Percentiles rank a stretch among this genome's conserved stretches.
phyloP scores from a whole-genome alignment of 1,140 invertebrate genomes.

The Atta cephalotes region DNA sequence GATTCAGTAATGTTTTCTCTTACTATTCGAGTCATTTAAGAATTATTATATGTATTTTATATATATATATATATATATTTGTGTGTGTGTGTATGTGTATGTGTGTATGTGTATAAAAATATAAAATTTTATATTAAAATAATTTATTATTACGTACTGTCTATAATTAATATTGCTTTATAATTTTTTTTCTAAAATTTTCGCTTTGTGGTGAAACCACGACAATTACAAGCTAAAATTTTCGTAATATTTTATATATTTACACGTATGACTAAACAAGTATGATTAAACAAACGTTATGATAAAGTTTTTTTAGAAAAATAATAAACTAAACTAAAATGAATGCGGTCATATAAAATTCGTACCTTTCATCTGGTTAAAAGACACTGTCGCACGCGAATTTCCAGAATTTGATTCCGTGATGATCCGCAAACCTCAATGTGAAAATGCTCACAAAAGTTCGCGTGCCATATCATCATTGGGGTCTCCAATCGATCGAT shows the following conservation, averaged over 20 bases:
- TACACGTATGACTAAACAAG: neutral
- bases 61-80: too few species aligned
- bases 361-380: constrained; percentile 44
- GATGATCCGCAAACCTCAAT: constrained; percentile 22
- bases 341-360: constrained; percentile 64
- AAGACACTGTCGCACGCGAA: constrained; percentile 64
- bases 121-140: neutral
- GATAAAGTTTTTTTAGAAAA: neutral
- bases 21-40: too few species aligned
- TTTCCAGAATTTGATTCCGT: constrained; percentile 27
- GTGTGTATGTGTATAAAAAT: neutral
- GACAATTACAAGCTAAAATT: neutral
- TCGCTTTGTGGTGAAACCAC: neutral
- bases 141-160: neutral
- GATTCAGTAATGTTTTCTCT: neutral
- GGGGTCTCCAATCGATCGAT: neutral
- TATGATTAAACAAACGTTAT: constrained; percentile 8
- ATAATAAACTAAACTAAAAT: constrained; percentile 19
- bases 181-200: neutral
- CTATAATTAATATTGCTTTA: neutral
- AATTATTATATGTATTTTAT: neutral
- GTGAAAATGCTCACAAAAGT: constrained; percentile 13
- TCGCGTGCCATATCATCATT: constrained; percentile 29
- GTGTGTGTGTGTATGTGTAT: too few species aligned
- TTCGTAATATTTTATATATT: neutral